Evolutionary conservation across 2,797 vertebrate genomes (phyloP).

Genomic region (Remorina albescens): DNA sequence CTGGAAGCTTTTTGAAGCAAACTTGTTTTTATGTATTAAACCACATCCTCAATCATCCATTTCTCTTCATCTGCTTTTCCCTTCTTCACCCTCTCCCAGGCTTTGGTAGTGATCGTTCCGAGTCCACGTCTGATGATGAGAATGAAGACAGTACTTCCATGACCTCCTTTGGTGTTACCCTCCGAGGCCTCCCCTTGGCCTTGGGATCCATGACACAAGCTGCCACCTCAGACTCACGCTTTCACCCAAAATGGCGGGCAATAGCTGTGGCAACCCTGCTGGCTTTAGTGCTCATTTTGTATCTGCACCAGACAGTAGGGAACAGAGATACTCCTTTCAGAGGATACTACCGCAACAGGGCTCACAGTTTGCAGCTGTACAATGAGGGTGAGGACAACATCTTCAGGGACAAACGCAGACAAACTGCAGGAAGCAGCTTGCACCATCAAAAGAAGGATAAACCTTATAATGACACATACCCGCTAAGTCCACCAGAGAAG

Average conservation of each 20-base stretch:
- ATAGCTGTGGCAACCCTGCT: slow-evolving; percentile 84
- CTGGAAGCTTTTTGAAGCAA: too few species aligned
- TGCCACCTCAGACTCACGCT: slow-evolving; percentile 88
- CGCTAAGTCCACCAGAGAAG: slow-evolving; percentile 88
- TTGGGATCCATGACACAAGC: slow-evolving; percentile 88
- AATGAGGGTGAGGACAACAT: neutral
- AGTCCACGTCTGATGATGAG: slow-evolving; percentile 51
- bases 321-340: slow-evolving; percentile 33
- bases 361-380: slow-evolving; percentile 36
- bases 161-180: slow-evolving; percentile 85
- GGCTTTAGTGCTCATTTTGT: slow-evolving; percentile 84
- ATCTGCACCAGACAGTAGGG: slow-evolving; percentile 81
- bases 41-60: neutral
- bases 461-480: slow-evolving; percentile 94
- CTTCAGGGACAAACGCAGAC: slow-evolving; percentile 21
- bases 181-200: slow-evolving; percentile 87
- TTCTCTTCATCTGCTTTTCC: slow-evolving; percentile 23
- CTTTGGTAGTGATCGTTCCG: slow-evolving; percentile 69
- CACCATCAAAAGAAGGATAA: slow-evolving; percentile 63
- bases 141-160: slow-evolving; percentile 61
- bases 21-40: neutral
- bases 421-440: slow-evolving; percentile 34
- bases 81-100: slow-evolving; percentile 52
- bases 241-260: slow-evolving; percentile 92
- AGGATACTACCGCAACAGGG: slow-evolving; percentile 40